These are phyloP conservation scores for Aegithalos caudatus DNA, from an alignment of 2,113 vertebrate genomes.

Conservation along the genomic window DNA sequence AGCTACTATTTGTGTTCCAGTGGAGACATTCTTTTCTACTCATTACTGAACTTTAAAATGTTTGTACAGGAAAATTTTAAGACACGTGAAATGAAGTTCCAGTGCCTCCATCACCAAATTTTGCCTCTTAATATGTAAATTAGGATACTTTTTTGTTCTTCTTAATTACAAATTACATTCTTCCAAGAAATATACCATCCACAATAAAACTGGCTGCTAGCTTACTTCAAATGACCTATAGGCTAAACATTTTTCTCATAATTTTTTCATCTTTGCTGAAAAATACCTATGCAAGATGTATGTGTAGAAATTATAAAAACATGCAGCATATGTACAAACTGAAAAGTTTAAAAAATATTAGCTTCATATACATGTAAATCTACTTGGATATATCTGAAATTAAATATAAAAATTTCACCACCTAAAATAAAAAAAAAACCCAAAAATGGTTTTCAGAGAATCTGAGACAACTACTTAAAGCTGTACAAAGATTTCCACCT, in stretches of 20 bases:
- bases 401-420: conserved; percentile 81
- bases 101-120: conserved; percentile 50
- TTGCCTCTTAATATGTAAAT: conserved; percentile 42
- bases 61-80: conserved; percentile 61
- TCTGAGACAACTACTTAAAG: conserved; percentile 79
- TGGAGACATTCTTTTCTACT: conserved; percentile 56
- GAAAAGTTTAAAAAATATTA: conserved; percentile 82
- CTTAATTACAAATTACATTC: conserved; percentile 68
- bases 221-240: conserved; percentile 57
- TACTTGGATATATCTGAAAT: conserved; percentile 80
- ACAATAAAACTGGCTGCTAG: conserved; percentile 60
- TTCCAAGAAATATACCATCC: conserved; percentile 65
- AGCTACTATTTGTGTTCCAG: conserved; percentile 38
- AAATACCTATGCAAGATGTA: conserved; percentile 73
- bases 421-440: conserved; percentile 66
- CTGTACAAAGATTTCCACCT: conserved; percentile 79
- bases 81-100: conserved; percentile 50
- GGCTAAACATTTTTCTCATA: conserved; percentile 50
- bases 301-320: conserved; percentile 79
- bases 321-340: conserved; percentile 84
- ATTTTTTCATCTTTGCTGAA: conserved; percentile 71
- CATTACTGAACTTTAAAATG: conserved; percentile 57
- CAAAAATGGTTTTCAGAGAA: conserved; percentile 71
- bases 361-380: conserved; percentile 84
- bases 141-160: conserved; percentile 30